Percentiles rank a stretch among this genome's conserved stretches.
Evolutionary conservation across 2,113 vertebrate species (phyloP).

Genomic region (Brachyhypopomus occidentalis): DNA sequence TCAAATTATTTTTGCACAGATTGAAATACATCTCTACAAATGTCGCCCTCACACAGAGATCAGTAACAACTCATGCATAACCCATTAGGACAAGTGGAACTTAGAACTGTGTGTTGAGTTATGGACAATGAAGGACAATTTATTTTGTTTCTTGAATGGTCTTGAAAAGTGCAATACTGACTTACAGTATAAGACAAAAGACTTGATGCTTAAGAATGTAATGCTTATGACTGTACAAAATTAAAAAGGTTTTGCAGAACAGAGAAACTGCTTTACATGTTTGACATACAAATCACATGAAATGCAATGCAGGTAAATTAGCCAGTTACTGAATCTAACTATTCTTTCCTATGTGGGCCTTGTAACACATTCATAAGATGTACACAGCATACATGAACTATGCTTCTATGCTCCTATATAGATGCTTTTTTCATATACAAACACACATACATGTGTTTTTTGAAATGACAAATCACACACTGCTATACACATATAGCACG

Average conservation of each 20-base stretch:
- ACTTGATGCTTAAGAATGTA: background rate
- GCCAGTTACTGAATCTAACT: background rate
- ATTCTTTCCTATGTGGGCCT: background rate
- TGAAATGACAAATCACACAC: background rate
- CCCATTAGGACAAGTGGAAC: conserved; percentile 27
- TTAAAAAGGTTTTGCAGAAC: background rate
- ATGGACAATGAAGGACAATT: background rate
- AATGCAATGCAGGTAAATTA: background rate
- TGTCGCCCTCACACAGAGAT: too few species aligned
- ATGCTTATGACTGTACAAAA: background rate
- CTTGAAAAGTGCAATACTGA: background rate
- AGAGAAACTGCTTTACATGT: background rate
- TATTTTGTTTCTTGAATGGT: background rate
- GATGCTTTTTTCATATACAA: background rate
- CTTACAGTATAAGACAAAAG: background rate
- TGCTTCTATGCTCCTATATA: too few species aligned
- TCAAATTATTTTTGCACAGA: too few species aligned
- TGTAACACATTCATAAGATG: conserved; percentile 7
- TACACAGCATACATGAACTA: background rate
- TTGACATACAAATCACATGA: background rate
- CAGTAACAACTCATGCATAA: conserved; percentile 24
- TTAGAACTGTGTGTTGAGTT: background rate
- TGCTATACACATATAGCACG: background rate
- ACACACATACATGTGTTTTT: background rate
- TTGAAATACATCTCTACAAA: too few species aligned